Evolutionary conservation across 2,113 vertebrate genomes (phyloP), one percentile per base, ranked within the genome.

Genomic region (Hippoglossus stenolepis): DNA sequence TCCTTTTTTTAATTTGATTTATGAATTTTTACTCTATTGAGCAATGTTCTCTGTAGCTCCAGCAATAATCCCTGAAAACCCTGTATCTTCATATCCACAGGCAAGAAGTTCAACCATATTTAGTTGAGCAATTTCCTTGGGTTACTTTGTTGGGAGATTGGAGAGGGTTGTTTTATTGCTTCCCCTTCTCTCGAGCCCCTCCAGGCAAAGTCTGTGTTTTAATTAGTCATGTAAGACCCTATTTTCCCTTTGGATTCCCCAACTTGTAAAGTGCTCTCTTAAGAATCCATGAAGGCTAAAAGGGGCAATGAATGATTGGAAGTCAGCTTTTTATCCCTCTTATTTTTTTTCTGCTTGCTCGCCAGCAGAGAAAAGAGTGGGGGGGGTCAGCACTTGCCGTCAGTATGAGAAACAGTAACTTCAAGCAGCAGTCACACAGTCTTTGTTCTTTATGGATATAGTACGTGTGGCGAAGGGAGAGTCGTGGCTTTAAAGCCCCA

Each of bases 371-470:
- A 81, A 65, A 53, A 28, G 65, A 61, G 82, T 7, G 14, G 54
- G 40, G 70, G 23, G 26, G n/a, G 3, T 90, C 85, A 82, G 87
- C 70, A 59, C 77, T 75, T 66, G 77, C 77, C 64, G 79, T 89
- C 75, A 85, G 77, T 68, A 72, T 83, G 87, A 90, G 77, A 86
- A 89, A 84, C 90, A 83, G 89, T 89, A 88, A 92, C 92, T 92
- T 92, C 54, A 87, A 90, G 89, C 87, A 92, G 87, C 92, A 92
- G 90, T 91, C 90, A 87, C 88, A 82, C 80, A 87, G 84, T 73
- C 88, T 94, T 92, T 90, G 91, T 91, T 93, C 91, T 91, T 90
- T 84, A 83, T 92, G 89, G 89, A 90, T 93, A 86, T 87, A 88
- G 87, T 91, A 90, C 72, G 90, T 87, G 86, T 90, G 82, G 85